Evolutionary conservation across 2,888 invertebrate genomes (phyloP), one percentile per base, ranked within the genome.

Genomic region (Lithophane socia): DNA sequence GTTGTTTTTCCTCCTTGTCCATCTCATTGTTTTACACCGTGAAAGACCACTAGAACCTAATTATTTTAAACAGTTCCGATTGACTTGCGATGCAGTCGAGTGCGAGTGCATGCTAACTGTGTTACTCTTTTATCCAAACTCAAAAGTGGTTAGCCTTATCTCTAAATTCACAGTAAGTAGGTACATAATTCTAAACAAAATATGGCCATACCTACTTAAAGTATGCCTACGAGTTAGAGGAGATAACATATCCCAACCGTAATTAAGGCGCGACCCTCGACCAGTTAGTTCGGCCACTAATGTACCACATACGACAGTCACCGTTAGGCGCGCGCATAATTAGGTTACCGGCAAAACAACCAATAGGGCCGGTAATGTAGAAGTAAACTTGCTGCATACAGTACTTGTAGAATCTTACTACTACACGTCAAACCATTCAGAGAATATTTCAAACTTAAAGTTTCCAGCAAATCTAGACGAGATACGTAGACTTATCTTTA

Each of bases 191-290:
- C 8, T 60, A 29, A 24, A 63, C 29, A 47, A 82, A 64, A 71
- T 58, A 52, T 29, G 58, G 37, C 18, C 61, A 42, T 1, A 54
- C 13, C 5, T 37, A 60, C n/a, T 37, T 37, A 37, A 49, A 58
- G 9, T 52, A n/a, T 58, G 58, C 37, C 21, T 54, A 24, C 54
- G 12, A 73, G 21, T 49, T 80, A 73, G 47, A 54, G 24, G 18
- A 64, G 82, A 85, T 85, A 85, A 80, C 66, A 75, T 63, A 85
- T 71, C 67, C 58, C n/a, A 80, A 66, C 44, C 37, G 10, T 71
- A 69, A 81, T 61, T 44, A 74, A 71, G 60, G 58, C 71, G 24
- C 56, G 71, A 82, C 85, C 60, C 64, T 64, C 80, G 37, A 61
- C 54, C 64, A 68, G 84, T 66, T 49, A 18, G 37, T 74, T 67